Evolutionary conservation across 1,140 invertebrate genomes (phyloP), one percentile per base, ranked within the genome.

Genomic region (Trichonephila inaurata): DNA sequence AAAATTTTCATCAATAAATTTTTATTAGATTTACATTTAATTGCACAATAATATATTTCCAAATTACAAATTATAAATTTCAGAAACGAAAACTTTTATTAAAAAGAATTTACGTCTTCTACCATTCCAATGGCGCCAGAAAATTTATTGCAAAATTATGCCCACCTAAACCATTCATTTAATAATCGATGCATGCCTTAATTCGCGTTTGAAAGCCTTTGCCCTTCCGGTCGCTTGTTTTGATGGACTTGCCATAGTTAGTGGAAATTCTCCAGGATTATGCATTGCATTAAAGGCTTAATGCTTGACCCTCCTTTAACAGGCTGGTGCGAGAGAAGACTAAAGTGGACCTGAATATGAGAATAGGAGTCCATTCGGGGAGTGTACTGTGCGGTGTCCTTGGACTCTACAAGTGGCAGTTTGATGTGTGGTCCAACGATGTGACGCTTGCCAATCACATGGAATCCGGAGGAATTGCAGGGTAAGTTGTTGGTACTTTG

Each of bases 391-490:
- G 96, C n/a, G 96, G 96, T 21, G 96, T 97, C 89, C 81, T 94
- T 24, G 94, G 99, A 1, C 97, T 99, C n/a, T n/a, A n/a, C n/a
- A n/a, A n/a, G 95, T 99, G 99, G 98, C 99, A 99, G 96, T 99
- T 99, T 96, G 99, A 99, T 96, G 98, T 99, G 7, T 99, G 98
- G 98, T 99, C 98, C 16, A 98, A 99, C 96, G 99, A 99, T 96
- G 99, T 99, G 95, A 99, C 98, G n/a, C 96, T 99, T 91, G 99
- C 99, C n/a, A 99, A 99, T 96, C 98, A 98, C 95, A 98, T 99
- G 97, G 99, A 99, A 96, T 98, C 98, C 93, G 98, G 98, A 16
- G 99, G 99, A 14, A 97, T 98, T 94, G 98, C 98, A 18, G 99
- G 98, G 97, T 98, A 97, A 96, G 95, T 10, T n/a, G 14, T 16